These are phyloP conservation scores for Plutella xylostella DNA, from an alignment of 2,888 invertebrate species.

Conservation along the genomic window DNA sequence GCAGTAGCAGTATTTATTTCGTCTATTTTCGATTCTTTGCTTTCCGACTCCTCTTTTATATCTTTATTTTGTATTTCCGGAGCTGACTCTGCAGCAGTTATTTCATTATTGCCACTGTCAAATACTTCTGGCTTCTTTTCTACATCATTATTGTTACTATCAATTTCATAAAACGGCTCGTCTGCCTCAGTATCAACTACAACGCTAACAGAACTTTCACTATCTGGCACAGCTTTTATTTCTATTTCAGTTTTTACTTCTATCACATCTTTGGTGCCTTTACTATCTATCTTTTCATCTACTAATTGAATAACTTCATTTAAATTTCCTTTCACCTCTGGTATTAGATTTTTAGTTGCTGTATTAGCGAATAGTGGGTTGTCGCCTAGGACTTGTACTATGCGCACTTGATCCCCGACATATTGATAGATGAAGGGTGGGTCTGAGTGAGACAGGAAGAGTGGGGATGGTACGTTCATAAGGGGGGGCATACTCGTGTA, in stretches of 20 bases:
- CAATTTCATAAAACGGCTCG: no score
- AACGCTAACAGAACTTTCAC: no score
- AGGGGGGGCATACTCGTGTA: constrained; percentile 60
- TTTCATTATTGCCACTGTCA: not conserved
- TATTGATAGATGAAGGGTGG: constrained; percentile 61
- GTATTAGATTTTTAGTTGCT: constrained; percentile 33
- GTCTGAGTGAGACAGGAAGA: constrained; percentile 52
- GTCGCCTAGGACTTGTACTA: constrained; percentile 53
- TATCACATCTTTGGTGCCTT: no score
- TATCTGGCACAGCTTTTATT: no score
- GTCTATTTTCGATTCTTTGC: not conserved
- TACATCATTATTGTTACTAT: not conserved
- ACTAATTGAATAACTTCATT: not conserved
- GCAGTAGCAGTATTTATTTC: not conserved
- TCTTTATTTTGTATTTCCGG: constrained; percentile 17
- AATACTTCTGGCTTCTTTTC: not conserved
- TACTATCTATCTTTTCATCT: not conserved
- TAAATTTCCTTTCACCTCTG: not conserved
- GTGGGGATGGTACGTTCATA: constrained; percentile 41
- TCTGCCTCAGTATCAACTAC: no score
- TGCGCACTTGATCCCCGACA: constrained; percentile 54
- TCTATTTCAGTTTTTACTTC: not conserved
- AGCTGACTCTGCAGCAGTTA: not conserved
- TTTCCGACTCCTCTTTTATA: constrained; percentile 10
- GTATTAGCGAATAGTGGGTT: constrained; percentile 40